Evolutionary conservation across 2,113 vertebrate species (phyloP), one percentile per base, ranked within the genome.

Genomic region (Stictonetta naevosa): DNA sequence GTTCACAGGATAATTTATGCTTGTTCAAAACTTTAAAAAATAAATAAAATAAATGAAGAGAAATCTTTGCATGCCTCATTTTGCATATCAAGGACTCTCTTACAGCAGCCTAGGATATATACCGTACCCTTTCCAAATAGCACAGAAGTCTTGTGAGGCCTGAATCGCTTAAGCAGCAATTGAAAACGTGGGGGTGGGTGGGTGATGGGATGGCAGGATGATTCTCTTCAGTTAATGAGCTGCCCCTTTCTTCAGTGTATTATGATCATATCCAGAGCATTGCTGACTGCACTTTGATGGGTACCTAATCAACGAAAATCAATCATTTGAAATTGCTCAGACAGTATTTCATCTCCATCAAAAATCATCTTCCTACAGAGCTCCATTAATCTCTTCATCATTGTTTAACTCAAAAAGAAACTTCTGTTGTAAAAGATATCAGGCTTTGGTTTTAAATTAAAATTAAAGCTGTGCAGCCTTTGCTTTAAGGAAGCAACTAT

Each of bases 221-320:
- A 79, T 55, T 83, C 46, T 93, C 67, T 80, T 58, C n/a, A 21
- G 69, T 95, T 95, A 94, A 96, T 88, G 78, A 93, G 74, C 77
- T 93, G 53, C 55, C 87, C 87, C 67, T 82, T 92, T 75, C 83
- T 94, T 95, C 38, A 22, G 59, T 38, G 46, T 58, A 36, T 90
- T 86, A 42, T 29, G 62, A 84, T 88, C 87, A 83, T 50, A 94
- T 59, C 87, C 96, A 84, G 59, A 82, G 91, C 58, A 74, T 53
- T 94, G 50, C 92, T 87, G 83, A 68, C 90, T 94, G 88, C 74
- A 83, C 88, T 95, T 93, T 92, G 94, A 91, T 79, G 63, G 82
- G 84, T 86, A 83, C 83, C 91, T 95, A 96, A 95, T 96, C 96
- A 96, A 94, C 3, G 2, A 82, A 94, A 95, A 97, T 97, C 96